Base-by-base conservation (phyloP, 1,140 invertebrate genomes). In the Spodoptera litura region DNA sequence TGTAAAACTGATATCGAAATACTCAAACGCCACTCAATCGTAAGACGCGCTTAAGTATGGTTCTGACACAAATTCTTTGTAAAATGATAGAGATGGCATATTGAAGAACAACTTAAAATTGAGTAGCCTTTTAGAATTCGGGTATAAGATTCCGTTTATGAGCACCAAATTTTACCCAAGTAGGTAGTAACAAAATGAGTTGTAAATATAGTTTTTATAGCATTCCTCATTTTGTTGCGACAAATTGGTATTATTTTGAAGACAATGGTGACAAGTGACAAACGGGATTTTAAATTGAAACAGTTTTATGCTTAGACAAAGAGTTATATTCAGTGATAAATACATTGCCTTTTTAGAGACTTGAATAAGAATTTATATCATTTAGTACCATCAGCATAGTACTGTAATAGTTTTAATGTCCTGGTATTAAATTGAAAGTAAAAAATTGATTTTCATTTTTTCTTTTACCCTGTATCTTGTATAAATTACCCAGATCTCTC, bases 401-500 rank as follows among this genome's bases (percentile, higher is more conserved):
- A 83, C 82, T 88, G 85, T 86, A 83, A 86, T 79, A 81, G 81
- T 85, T 85, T 83, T 71, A 80, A 82, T 70, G 81, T 80, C 79
- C 77, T 78, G 74, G 81, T 77, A 81, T 84, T 86, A 64, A 73
- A 73, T 44, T 11, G 80, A 85, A 82, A 86, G 61, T 74, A 75
- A 78, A 82, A 78, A 73, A 68, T 80, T 79, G 20, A 59, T 70
- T 49, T 73, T 59, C 20, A n/a, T 49, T 59, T 2, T 59, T 51
- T 6, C n/a, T 31, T 35, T 35, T 10, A 53, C n/a, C 27, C 11
- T 44, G 38, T 44, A 44, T 44, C 38, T 9, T 31, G 4, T 31
- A 44, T 44, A 38, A 5, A 38, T 1, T 38, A 38, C 6, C 38
- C 9, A 44, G 38, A 1, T 44, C 9, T 9, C 5, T 44, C 6